Base-by-base conservation (phyloP, 2,797 vertebrate genomes). In the Brachyrhaphis roseni region DNA sequence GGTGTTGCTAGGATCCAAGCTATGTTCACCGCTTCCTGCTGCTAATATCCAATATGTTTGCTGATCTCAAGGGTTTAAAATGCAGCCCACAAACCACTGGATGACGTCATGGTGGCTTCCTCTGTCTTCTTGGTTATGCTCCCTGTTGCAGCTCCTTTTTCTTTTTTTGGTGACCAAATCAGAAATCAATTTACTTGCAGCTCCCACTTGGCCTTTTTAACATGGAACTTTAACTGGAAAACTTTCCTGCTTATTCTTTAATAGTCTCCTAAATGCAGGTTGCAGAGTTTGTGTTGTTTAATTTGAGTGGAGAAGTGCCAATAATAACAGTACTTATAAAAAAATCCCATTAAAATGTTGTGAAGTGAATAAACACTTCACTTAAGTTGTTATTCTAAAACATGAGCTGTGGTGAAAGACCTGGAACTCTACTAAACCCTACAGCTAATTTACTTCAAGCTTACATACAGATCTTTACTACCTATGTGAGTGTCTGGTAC, bases 401-500 rank as follows among this genome's bases (percentile, higher is more conserved):
- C 59, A 20, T 76, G 45, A 76, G 36, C 20, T 78, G 62, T 34
- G 80, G 68, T 85, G 41, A 71, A 34, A 39, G 16, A 3, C 26
- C 23, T 8, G 23, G 39, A 12, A 45, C 36, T 13, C 20, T 71
- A 5, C 16, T 26, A 59, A 13, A 49, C 71, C 74, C 26, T 73
- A 79, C 16, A 77, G 20, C 16, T 74, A 68, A 88, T 86, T 75
- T 45, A 43, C 71, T 55, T 41, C 53, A 64, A 4, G 34, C 46
- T 79, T 75, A 51, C 49, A 73, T 73, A 41, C 45, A 72, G 47
- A 28, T 75, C 71, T 90, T 84, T 59, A 64, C 45, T 41, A 39
- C 79, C 78, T 59, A 46, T 71, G 47, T 74, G 74, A 78, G 80
- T 71, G 75, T 87, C 77, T 82, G 66, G 72, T 79, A 8, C 85